A percentile compares a stretch with the other conserved stretches of the same genome.
phyloP scores from a whole-genome alignment of 2,113 vertebrate species.

The Dinomys branickii region DNA sequence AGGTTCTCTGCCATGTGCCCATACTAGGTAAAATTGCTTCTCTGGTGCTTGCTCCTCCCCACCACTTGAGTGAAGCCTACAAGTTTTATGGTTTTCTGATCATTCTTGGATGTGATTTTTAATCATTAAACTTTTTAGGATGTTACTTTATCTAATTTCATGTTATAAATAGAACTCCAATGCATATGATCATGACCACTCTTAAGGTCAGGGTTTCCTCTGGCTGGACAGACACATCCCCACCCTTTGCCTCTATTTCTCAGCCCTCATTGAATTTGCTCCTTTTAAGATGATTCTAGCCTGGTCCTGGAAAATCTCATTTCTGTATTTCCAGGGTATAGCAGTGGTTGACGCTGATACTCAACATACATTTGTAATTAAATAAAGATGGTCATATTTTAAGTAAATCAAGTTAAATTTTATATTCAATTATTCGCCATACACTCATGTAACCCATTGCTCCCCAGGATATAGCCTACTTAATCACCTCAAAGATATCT shows the following conservation, averaged over 20 bases:
- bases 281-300: background rate
- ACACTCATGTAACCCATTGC: background rate
- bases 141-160: background rate
- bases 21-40: background rate
- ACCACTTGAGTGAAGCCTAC: background rate
- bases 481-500: background rate
- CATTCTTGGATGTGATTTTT: background rate
- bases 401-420: constrained; percentile 28
- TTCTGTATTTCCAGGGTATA: background rate
- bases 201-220: background rate
- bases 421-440: background rate
- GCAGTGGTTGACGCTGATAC: background rate
- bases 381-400: background rate
- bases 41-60: background rate
- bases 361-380: background rate
- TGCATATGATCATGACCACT: background rate
- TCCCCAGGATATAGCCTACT: background rate
- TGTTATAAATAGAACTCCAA: background rate
- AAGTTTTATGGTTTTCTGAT: background rate
- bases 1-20: background rate
- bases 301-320: background rate
- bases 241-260: background rate
- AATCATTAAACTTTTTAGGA: background rate
- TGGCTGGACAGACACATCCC: background rate
- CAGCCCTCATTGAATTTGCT: background rate